Percentiles rank a stretch among this genome's conserved stretches.
phyloP scores from a whole-genome alignment of 2,888 invertebrate species.

The Cremastobaeus sp. region DNA sequence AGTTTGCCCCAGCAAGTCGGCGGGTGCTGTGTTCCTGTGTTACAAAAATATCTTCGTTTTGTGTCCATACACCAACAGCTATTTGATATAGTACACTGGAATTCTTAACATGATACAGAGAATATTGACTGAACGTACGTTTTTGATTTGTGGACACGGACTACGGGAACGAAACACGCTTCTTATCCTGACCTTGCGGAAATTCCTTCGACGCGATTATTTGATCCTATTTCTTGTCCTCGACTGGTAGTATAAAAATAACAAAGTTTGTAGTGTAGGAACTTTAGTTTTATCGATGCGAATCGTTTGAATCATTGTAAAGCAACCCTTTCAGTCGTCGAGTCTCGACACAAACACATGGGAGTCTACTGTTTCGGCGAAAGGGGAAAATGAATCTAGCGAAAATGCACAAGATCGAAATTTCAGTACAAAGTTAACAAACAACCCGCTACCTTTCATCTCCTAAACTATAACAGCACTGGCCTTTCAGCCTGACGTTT shows the following conservation, averaged over 20 bases:
- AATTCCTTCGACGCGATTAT: neutral
- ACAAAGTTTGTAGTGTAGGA: neutral
- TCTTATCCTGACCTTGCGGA: neutral
- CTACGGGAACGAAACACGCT: conserved; percentile 1
- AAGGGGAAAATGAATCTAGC: neutral
- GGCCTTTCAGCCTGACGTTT: no score
- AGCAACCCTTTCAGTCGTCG: no score
- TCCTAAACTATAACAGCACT: no score
- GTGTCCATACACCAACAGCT: conserved; percentile 32
- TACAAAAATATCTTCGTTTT: conserved; percentile 43
- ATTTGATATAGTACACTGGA: conserved; percentile 35
- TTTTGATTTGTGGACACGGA: conserved; percentile 5
- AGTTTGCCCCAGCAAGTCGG: no score
- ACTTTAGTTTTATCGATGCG: no score
- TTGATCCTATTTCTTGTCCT: neutral
- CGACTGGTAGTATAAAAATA: conserved; percentile 2
- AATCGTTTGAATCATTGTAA: no score
- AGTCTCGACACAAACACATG: neutral
- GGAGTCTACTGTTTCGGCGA: no score
- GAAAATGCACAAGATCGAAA: neutral
- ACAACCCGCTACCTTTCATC: no score
- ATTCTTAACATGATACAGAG: conserved; percentile 35
- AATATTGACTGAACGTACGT: conserved; percentile 5
- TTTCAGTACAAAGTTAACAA: neutral
- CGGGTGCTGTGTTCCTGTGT: conserved; percentile 2